These are phyloP conservation scores for Drosophila varians DNA, from an alignment of 1,140 invertebrate species.

Conservation along the genomic window DNA sequence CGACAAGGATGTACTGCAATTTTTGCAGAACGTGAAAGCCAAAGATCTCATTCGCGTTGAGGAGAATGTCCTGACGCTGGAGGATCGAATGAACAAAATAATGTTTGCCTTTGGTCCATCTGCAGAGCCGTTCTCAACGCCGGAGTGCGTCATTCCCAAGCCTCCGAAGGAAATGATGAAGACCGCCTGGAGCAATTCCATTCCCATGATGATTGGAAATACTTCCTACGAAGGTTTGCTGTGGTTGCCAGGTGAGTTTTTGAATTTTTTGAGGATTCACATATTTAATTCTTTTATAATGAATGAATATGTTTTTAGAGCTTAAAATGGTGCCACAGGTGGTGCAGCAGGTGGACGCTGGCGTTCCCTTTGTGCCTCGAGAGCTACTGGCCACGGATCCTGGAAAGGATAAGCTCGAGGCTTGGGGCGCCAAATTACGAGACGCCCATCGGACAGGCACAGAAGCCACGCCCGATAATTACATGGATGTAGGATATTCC, in stretches of 20 bases:
- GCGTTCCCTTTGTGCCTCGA: conserved; percentile 57
- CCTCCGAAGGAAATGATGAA: conserved; percentile 75
- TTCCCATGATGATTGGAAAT: conserved; percentile 83
- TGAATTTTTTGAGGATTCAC: no score
- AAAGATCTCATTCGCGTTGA: conserved; percentile 86
- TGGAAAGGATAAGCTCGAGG: conserved; percentile 38
- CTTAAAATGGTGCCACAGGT: conserved; percentile 48
- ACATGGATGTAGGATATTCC: conserved; percentile 64
- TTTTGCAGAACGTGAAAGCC: conserved; percentile 60
- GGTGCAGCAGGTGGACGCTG: conserved; percentile 54
- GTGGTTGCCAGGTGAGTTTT: conserved; percentile 51
- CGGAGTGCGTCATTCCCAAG: conserved; percentile 75
- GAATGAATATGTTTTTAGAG: conserved; percentile 21
- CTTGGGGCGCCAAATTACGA: conserved; percentile 49
- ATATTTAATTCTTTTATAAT: no score
- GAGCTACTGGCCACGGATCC: conserved; percentile 49
- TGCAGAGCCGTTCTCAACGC: conserved; percentile 72
- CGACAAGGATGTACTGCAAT: conserved; percentile 70
- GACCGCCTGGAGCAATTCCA: conserved; percentile 81
- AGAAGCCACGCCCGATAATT: conserved; percentile 60
- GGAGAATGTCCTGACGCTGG: conserved; percentile 51
- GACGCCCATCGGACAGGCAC: conserved; percentile 59
- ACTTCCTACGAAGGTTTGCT: conserved; percentile 82
- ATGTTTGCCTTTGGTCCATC: conserved; percentile 77
- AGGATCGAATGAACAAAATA: conserved; percentile 54